Conservation (phyloP, 2,888 invertebrate genomes). For the Helobdella robusta region DNA sequence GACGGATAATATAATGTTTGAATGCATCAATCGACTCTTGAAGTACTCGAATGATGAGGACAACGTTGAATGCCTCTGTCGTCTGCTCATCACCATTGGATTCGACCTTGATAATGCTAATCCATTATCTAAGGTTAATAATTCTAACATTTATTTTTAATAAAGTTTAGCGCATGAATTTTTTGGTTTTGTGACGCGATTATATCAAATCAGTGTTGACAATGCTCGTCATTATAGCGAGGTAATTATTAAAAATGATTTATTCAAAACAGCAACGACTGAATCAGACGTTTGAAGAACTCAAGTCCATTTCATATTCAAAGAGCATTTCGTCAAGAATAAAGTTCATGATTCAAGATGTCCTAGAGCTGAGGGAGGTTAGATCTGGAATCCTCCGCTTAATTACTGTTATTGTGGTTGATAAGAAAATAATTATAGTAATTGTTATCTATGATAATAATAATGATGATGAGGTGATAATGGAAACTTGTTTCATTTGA, state of each 20-base stretch:
- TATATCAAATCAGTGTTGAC: no score
- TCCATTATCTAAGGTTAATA: slow-evolving; percentile 15
- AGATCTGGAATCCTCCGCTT: no score
- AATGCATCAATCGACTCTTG: slow-evolving; percentile 70
- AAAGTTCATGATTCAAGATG: slow-evolving; percentile 72
- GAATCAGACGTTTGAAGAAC: slow-evolving; percentile 47
- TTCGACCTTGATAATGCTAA: slow-evolving; percentile 61
- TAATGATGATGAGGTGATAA: no score
- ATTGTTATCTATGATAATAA: no score
- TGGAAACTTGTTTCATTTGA: no score
- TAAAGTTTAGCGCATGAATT: background rate
- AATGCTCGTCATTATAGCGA: no score
- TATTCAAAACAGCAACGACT: slow-evolving; percentile 40
- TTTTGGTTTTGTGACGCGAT: no score
- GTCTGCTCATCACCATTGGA: slow-evolving; percentile 80
- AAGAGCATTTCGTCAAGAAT: slow-evolving; percentile 55
- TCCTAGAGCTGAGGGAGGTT: slow-evolving; percentile 70
- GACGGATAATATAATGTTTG: slow-evolving; percentile 74
- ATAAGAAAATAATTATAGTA: no score
- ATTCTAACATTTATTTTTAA: background rate
- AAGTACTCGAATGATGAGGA: slow-evolving; percentile 70
- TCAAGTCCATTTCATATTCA: slow-evolving; percentile 58
- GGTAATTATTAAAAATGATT: no score
- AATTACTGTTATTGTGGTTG: no score
- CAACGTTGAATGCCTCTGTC: slow-evolving; percentile 82